Conservation (phyloP, 2,888 invertebrate genomes). For the Archips crataeganus region DNA sequence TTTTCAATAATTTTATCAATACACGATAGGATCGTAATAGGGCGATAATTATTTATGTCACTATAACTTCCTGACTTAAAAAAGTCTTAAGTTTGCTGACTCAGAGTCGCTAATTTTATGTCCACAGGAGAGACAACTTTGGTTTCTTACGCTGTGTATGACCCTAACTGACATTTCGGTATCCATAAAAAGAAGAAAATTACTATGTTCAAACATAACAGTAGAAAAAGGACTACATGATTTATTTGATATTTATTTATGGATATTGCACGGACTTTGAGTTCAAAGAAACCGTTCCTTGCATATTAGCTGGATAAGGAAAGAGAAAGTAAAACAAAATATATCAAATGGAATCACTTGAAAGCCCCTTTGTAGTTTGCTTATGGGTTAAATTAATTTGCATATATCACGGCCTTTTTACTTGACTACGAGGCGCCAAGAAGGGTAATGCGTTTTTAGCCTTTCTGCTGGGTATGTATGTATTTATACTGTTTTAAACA, state of each 20-base stretch:
- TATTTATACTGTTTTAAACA: too few relatives aligned
- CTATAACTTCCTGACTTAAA: too few relatives aligned
- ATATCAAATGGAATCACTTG: conserved; percentile 32
- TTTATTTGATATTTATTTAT: background rate
- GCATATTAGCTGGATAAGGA: conserved; percentile 9
- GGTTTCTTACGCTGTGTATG: too few relatives aligned
- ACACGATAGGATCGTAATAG: too few relatives aligned
- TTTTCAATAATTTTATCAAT: too few relatives aligned
- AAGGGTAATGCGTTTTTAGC: background rate
- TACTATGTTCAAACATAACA: background rate
- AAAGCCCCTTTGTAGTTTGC: conserved; percentile 38
- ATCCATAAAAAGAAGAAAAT: too few relatives aligned
- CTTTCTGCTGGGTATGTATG: background rate
- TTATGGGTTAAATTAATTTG: conserved; percentile 24
- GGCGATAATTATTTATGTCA: too few relatives aligned
- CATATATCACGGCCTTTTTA: conserved; percentile 15
- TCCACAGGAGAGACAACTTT: too few relatives aligned
- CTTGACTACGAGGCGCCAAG: background rate
- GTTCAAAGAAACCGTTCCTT: conserved; percentile 23
- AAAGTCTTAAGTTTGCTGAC: too few relatives aligned
- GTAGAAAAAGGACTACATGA: background rate
- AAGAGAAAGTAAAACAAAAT: conserved; percentile 25
- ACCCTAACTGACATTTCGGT: too few relatives aligned
- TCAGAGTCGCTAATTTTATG: too few relatives aligned
- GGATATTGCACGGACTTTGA: conserved; percentile 13